Evolutionary conservation across 2,113 vertebrate species (phyloP), one percentile per base, ranked within the genome.

Genomic region (Lontra canadensis): DNA sequence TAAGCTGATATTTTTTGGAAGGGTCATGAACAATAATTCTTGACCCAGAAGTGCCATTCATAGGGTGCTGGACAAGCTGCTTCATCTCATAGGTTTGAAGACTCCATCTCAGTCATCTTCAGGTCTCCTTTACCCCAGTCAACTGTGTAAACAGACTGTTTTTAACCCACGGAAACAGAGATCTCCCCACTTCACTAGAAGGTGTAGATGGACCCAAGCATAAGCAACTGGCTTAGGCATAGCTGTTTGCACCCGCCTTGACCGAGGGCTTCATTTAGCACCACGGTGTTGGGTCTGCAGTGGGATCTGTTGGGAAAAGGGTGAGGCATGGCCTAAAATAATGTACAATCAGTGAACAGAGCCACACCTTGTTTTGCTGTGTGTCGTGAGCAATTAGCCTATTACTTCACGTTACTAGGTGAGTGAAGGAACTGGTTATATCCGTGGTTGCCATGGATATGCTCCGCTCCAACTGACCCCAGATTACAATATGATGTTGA

Each of bases 391-490:
- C 74, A 88, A 71, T 78, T 23, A 92, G 80, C 63, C 73, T 88
- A 52, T 81, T 95, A 95, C 84, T 96, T 96, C 49, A 47, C 2
- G 44, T 97, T 80, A 80, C 90, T 95, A 97, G 67, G 74, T 94
- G 79, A 97, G 31, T 84, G 49, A 92, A 94, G 23, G 83, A 94
- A 88, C 65, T 92, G 11, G 79, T 85, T 96, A 44, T 79, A 85
- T 65, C 7, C 1, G 47, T 4, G 44, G 92, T 96, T 98, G 92
- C 93, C 95, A 97, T 96, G 95, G 96, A 96, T 90, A 95, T 88
- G n/a, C 52, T 73, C 76, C 61, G 63, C 23, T 97, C 67, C 76
- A 95, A 81, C 34, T 74, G 83, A 65, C 67, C 36, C 81, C 59
- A 57, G 87, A 67, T 92, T 94, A 95, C 26, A 97, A 84, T 6